phyloP scores from a whole-genome alignment of 2,797 vertebrate genomes.

The Cheirogaleus major region DNA sequence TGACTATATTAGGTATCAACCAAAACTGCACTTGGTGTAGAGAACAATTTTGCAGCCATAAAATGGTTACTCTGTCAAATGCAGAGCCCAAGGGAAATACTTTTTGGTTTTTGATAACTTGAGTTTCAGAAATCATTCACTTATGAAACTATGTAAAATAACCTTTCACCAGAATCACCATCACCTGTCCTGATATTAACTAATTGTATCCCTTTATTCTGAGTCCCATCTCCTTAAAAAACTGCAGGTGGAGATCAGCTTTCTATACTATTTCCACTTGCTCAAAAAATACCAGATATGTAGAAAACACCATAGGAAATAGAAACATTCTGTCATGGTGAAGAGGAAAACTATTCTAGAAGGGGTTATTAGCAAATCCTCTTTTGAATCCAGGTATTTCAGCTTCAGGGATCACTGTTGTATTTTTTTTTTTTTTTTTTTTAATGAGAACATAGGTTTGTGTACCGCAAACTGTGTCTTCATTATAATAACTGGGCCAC shows the following conservation, averaged over 20 bases:
- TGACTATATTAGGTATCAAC: neutral
- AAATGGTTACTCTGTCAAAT: constrained; percentile 58
- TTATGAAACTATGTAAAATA: constrained; percentile 21
- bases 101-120: neutral
- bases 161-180: constrained; percentile 47
- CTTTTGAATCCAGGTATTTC: constrained; percentile 23
- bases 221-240: constrained; percentile 37
- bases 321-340: neutral
- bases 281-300: neutral
- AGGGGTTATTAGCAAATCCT: neutral
- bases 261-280: constrained; percentile 53
- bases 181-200: constrained; percentile 43
- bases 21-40: constrained; percentile 57
- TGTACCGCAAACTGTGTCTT: constrained; percentile 54
- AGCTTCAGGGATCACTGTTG: neutral
- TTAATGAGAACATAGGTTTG: neutral
- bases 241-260: constrained; percentile 6
- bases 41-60: constrained; percentile 29
- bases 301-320: neutral
- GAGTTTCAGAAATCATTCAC: neutral
- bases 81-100: constrained; percentile 16
- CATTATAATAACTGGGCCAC: neutral
- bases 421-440: neutral
- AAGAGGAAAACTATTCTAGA: constrained; percentile 1
- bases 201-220: constrained; percentile 46